Evolutionary conservation across 2,113 vertebrate genomes (phyloP).

Genomic region (Amazona guildingii): DNA sequence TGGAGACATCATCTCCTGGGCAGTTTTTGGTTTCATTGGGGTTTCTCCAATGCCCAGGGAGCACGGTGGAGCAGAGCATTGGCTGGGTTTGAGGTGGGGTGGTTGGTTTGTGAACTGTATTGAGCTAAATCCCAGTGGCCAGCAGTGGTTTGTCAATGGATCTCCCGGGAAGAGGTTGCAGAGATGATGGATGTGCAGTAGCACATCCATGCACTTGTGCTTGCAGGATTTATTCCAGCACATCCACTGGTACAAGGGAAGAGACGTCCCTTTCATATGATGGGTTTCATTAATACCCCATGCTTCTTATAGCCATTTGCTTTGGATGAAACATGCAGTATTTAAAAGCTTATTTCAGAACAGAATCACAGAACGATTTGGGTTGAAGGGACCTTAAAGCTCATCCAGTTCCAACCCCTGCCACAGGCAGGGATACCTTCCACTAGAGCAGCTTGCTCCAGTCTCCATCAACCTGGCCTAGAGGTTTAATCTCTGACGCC

Average conservation of each 20-base stretch:
- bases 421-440: background rate
- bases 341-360: background rate
- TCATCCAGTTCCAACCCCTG: background rate
- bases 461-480: background rate
- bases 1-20: background rate
- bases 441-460: background rate
- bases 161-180: background rate
- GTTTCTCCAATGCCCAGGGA: background rate
- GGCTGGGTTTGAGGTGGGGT: background rate
- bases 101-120: background rate
- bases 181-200: background rate
- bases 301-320: background rate
- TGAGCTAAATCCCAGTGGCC: background rate
- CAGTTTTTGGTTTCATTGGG: background rate
- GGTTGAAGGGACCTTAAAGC: background rate
- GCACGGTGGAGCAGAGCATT: background rate
- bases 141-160: background rate
- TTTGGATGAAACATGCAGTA: background rate
- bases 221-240: background rate
- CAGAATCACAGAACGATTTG: background rate
- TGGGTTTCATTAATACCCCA: background rate
- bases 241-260: background rate
- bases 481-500: background rate
- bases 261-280: background rate
- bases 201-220: fast-evolving